A percentile compares a stretch with the other conserved stretches of the same genome.
These are phyloP conservation scores for Lerema accius DNA, from an alignment of 1,140 invertebrate species.

Conservation along the genomic window DNA sequence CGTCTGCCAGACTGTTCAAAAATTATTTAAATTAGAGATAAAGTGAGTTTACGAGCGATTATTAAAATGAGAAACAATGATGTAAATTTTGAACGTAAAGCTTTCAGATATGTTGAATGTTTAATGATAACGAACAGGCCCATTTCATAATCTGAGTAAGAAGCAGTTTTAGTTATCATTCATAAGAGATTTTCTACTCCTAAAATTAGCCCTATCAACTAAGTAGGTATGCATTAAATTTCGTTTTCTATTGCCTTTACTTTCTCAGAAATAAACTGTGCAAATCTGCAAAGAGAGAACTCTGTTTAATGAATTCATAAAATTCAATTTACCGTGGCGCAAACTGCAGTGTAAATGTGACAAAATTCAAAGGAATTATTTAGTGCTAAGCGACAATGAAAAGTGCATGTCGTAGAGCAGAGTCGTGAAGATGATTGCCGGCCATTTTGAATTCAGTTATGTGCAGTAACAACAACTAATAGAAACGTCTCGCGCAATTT, in stretches of 20 bases:
- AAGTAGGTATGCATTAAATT: too few species aligned
- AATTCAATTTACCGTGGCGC: constrained; percentile 28
- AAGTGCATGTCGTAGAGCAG: constrained; percentile 32
- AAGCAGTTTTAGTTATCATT: too few species aligned
- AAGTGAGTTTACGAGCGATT: not conserved
- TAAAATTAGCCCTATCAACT: too few species aligned
- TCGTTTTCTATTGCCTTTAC: too few species aligned
- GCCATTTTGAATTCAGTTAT: constrained; percentile 35
- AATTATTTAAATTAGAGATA: not conserved
- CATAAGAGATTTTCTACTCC: too few species aligned
- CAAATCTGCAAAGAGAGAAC: not conserved
- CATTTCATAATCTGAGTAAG: too few species aligned
- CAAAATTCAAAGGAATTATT: constrained; percentile 35
- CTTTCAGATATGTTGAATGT: not conserved
- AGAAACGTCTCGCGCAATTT: constrained; percentile 1
- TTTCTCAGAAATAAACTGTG: too few species aligned
- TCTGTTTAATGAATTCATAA: constrained; percentile 16
- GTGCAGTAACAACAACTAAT: not conserved
- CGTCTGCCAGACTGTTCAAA: constrained; percentile 2
- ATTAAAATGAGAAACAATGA: not conserved
- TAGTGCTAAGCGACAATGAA: constrained; percentile 35
- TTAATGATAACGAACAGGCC: too few species aligned
- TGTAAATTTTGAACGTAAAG: not conserved
- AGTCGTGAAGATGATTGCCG: constrained; percentile 34
- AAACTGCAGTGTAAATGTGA: constrained; percentile 29